Conservation (phyloP, 2,113 vertebrate genomes). For the Aspidoscelis tigris region DNA sequence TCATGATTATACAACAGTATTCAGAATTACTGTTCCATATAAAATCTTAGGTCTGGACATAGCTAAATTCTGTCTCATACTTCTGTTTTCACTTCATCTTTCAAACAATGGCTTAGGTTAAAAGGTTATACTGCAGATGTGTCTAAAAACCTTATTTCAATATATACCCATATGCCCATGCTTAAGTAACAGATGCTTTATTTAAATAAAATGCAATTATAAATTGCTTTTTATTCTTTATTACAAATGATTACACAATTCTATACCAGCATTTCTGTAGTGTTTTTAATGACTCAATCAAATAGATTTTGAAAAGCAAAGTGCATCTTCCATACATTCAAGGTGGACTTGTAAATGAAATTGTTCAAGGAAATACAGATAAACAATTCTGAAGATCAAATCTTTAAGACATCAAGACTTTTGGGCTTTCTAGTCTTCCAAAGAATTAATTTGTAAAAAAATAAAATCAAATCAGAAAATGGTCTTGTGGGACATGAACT, state of each 20-base stretch:
- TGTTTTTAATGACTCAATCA: constrained; percentile 70
- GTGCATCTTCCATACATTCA: constrained; percentile 67
- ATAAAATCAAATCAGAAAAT: neutral
- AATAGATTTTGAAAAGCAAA: constrained; percentile 79
- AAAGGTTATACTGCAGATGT: no score
- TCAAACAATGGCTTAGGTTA: no score
- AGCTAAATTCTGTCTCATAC: no score
- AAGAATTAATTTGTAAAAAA: neutral
- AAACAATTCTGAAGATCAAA: constrained; percentile 74
- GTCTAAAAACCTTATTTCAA: neutral
- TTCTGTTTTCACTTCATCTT: no score
- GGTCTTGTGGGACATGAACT: neutral
- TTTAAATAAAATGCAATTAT: constrained; percentile 1
- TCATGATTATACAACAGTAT: no score
- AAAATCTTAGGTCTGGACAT: no score
- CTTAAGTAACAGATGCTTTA: constrained; percentile 4
- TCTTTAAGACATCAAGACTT: neutral
- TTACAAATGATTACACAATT: no score
- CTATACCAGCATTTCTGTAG: neutral
- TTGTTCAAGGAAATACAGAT: constrained; percentile 84
- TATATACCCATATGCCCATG: neutral
- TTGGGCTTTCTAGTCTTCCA: neutral
- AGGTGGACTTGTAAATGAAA: constrained; percentile 77
- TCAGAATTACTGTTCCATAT: no score
- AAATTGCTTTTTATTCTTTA: neutral